Percentiles rank a stretch among this genome's conserved stretches.
Evolutionary conservation across 2,113 vertebrate genomes (phyloP).

Genomic region (Brevimyrus niger): DNA sequence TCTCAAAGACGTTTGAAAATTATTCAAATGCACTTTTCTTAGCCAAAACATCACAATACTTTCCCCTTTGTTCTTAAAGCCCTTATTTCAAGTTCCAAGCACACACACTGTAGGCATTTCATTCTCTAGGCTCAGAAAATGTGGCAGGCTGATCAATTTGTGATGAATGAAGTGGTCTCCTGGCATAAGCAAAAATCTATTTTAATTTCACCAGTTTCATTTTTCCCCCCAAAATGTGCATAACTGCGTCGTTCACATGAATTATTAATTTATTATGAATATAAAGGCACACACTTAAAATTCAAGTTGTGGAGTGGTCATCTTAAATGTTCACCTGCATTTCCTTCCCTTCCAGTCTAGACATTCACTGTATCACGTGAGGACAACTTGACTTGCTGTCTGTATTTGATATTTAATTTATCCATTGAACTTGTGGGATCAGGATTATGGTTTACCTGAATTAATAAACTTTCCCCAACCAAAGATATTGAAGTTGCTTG

Average conservation of each 20-base stretch:
- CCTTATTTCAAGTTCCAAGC: not conserved
- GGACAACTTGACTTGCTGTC: not conserved
- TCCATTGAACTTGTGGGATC: not conserved
- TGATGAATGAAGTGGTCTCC: not conserved
- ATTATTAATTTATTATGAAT: not conserved
- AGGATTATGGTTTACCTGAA: not conserved
- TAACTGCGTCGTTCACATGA: not conserved
- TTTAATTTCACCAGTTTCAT: not conserved
- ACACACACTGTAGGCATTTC: not conserved
- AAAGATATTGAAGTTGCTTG: not conserved
- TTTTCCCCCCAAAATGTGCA: not conserved
- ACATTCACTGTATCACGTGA: not conserved
- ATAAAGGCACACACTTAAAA: not conserved
- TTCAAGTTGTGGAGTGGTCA: not conserved
- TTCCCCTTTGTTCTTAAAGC: not conserved
- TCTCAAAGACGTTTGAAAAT: not conserved
- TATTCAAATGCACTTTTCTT: not conserved
- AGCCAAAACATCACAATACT: not conserved
- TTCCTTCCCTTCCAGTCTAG: not conserved
- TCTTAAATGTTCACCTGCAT: not conserved
- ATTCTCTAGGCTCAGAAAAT: not conserved
- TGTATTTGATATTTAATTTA: not conserved
- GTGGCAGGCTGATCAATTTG: not conserved
- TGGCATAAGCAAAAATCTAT: not conserved
- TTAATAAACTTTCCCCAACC: not conserved